Percentiles rank a stretch among this genome's conserved stretches.
These are phyloP conservation scores for Prunella fulvescens DNA, from an alignment of 2,113 vertebrate genomes.

Conservation along the genomic window DNA sequence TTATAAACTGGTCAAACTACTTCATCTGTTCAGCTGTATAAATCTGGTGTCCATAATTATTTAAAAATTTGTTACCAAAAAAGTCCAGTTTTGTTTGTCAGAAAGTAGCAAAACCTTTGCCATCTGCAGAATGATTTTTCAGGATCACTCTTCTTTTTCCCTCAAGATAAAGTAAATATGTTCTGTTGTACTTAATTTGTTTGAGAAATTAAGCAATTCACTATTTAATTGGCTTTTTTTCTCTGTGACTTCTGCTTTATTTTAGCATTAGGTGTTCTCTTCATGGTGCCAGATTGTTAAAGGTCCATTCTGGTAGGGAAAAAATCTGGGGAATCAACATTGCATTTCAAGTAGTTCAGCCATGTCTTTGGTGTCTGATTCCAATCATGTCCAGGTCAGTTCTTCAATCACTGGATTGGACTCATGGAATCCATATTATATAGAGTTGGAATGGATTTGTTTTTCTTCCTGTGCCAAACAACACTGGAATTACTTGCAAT, in stretches of 20 bases:
- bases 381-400: background rate
- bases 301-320: background rate
- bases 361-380: background rate
- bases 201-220: constrained; percentile 11
- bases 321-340: background rate
- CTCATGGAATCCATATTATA: background rate
- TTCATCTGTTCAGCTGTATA: background rate
- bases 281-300: background rate
- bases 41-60: background rate
- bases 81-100: constrained; percentile 7
- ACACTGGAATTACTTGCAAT: background rate
- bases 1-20: background rate
- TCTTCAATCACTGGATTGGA: background rate
- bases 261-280: background rate
- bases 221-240: background rate
- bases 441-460: background rate
- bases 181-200: background rate
- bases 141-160: background rate
- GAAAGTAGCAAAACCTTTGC: background rate
- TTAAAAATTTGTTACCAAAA: background rate
- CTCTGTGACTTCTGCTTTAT: constrained; percentile 10
- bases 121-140: constrained; percentile 17
- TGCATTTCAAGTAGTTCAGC: background rate
- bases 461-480: background rate
- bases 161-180: constrained; percentile 1